A percentile compares a stretch with the other conserved stretches of the same genome.
These are phyloP conservation scores for Piezodorus guildinii DNA, from an alignment of 1,140 invertebrate species.

Conservation along the genomic window DNA sequence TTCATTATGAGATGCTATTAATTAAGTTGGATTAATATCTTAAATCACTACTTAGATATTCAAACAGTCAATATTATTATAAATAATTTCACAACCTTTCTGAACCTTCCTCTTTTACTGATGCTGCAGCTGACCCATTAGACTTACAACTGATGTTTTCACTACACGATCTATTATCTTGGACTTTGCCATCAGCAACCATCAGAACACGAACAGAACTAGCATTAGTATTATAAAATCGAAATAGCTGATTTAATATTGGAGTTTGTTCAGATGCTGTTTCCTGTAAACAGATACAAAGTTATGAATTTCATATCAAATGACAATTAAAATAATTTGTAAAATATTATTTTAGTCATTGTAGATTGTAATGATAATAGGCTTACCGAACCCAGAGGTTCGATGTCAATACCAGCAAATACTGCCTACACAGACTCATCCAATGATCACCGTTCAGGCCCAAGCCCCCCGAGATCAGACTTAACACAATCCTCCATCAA, in stretches of 20 bases:
- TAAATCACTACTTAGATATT: too few relatives aligned
- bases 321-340: neutral
- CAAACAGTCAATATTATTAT: neutral
- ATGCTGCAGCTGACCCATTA: neutral
- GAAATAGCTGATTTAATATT: conserved; percentile 64
- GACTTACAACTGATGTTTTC: neutral
- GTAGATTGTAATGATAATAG: too few relatives aligned
- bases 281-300: conserved; percentile 34
- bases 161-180: conserved; percentile 18
- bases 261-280: conserved; percentile 68
- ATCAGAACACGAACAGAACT: conserved; percentile 56
- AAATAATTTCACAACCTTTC: neutral
- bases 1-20: too few relatives aligned
- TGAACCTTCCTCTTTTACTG: neutral
- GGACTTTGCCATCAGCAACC: conserved; percentile 35
- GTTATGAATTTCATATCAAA: neutral
- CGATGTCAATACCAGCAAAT: too few relatives aligned
- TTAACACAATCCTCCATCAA: too few relatives aligned
- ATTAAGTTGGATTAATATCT: too few relatives aligned
- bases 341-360: too few relatives aligned
- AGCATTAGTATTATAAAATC: conserved; percentile 72
- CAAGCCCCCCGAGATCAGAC: too few relatives aligned
- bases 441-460: too few relatives aligned
- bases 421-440: too few relatives aligned
- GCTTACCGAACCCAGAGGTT: too few relatives aligned